Evolutionary conservation across 2,113 vertebrate species (phyloP), one percentile per base, ranked within the genome.

Genomic region (Hymenochirus boettgeri): DNA sequence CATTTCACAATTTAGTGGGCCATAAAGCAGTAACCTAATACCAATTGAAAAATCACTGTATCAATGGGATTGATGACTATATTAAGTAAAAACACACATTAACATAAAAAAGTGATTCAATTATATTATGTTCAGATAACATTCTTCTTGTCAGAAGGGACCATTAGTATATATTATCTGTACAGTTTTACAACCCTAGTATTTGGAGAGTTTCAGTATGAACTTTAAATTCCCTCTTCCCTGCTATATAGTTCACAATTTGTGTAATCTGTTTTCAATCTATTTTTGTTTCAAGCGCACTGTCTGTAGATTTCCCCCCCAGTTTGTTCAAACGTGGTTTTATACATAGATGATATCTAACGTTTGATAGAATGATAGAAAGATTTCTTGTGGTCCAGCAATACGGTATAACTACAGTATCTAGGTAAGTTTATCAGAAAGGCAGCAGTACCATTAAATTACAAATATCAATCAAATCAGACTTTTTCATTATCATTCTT

Each of bases 51-150:
- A 48, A 48, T 48, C 22, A 10, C 9, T 19, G 8, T 22, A 48
- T 48, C 19, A 48, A 21, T 12, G 21, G 21, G 19, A 48, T 48
- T 48, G 46, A 48, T 48, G 19, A 23, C 19, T 22, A 22, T 22
- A 48, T 48, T 48, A 48, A 48, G 13, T 48, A 48, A 48, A 48
- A 48, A 48, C 19, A 48, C 21, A 48, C 46, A 48, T 48, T 48
- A 48, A 23, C 46, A 48, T 48, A 48, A 48, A 48, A 42, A 13
- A 13, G 39, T 21, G 46, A 47, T 47, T 48, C 21, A 48, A 48
- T 23, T 23, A 42, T 42, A 48, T 48, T 48, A 48, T 48, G 46
- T 48, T 48, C 46, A 48, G 21, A 48, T 48, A 48, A 2, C 21
- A 7, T 4, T 48, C 19, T 2, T 21, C 22, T 48, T 48, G 46